Evolutionary conservation across 2,888 invertebrate species (phyloP), one percentile per base, ranked within the genome.

Genomic region (Cecidostiba fungosa): DNA sequence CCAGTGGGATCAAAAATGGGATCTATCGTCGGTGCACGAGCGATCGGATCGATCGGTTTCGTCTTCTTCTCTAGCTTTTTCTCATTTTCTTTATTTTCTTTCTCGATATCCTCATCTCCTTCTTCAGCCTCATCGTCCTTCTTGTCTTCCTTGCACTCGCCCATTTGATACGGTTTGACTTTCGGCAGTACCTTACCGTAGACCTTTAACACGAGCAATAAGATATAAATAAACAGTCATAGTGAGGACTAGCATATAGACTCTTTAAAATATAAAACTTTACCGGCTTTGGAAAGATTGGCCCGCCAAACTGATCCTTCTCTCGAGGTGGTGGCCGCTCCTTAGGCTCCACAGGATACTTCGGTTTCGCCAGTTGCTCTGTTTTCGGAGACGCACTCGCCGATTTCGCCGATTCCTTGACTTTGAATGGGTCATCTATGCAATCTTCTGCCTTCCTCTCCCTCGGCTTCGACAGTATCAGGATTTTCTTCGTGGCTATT

Each of bases 231-330:
- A 26, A 10, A 4, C 19, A n/a, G 3, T 62, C 23, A n/a, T 19
- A 23, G 62, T 2, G 2, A 62, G 8, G 4, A 8, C 54, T 23
- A 10, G 23, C 8, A 0, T 0, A 0, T 43, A 12, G 62, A 6
- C 32, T 69, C 59, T 54, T 78, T 62, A 39, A 47, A 62, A 39
- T 54, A 23, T 62, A 16, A 50, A 39, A n/a, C 50, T 43, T 70
- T 76, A 92, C 92, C 84, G 90, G 90, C 73, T 83, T 88, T 0
- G 87, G 77, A 76, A 89, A 88, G 76, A 91, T 90, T 0, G 89
- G 88, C 14, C 80, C 87, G 5, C 90, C 91, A 14, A 86, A 91
- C 29, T 88, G 70, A 78, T 92, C 89, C 69, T 89, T 90, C 29
- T 90, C 87, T 0, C 91, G 89, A 0, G 90, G 89, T 0, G 88